Conservation (phyloP, 2,113 vertebrate species). For the Phoenicopterus ruber region DNA sequence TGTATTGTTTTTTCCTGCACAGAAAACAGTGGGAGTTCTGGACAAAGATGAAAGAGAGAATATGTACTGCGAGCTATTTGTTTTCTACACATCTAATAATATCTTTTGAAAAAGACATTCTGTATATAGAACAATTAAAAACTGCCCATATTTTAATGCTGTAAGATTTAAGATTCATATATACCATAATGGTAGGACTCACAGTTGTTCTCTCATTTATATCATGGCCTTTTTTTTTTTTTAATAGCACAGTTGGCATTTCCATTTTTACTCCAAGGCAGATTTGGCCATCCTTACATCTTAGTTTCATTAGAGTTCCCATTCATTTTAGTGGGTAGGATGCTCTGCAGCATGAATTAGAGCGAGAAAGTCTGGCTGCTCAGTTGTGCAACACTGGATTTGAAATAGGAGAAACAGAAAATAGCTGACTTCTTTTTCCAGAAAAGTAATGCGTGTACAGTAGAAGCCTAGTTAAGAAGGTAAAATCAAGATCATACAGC, state of each 20-base stretch:
- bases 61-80: background rate
- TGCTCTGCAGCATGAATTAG: background rate
- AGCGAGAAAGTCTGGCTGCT: background rate
- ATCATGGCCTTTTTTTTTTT: background rate
- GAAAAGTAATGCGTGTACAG: background rate
- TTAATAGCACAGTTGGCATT: background rate
- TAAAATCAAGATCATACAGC: background rate
- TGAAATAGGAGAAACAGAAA: background rate
- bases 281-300: conserved; percentile 22
- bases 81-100: background rate
- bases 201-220: background rate
- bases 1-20: conserved; percentile 4
- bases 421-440: background rate
- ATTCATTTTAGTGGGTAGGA: conserved; percentile 9
- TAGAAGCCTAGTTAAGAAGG: background rate
- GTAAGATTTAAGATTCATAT: background rate
- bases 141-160: background rate
- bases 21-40: conserved; percentile 49
- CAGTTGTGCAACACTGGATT: background rate
- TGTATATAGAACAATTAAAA: conserved; percentile 19
- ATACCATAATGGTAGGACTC: background rate
- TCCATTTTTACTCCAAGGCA: conserved; percentile 10
- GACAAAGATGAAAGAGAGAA: conserved; percentile 46
- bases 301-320: background rate
- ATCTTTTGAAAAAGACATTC: background rate